A percentile compares a stretch with the other conserved stretches of the same genome.
Evolutionary conservation across 2,113 vertebrate genomes (phyloP).

Genomic region (Nycticebus coucang): DNA sequence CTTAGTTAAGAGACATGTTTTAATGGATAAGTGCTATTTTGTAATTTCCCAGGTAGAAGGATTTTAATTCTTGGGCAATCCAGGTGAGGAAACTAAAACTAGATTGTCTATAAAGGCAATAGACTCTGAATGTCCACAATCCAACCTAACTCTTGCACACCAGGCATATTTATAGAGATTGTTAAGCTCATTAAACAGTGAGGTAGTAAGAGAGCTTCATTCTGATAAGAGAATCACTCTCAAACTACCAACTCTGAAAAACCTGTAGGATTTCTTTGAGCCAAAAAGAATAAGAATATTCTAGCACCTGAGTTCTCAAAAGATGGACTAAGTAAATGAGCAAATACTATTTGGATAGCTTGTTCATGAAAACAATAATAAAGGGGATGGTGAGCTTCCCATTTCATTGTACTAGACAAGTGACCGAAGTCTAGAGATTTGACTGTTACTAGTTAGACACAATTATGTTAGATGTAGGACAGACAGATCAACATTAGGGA

Average conservation of each 20-base stretch:
- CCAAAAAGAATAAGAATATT: constrained; percentile 2
- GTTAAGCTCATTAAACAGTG: background rate
- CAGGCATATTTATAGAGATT: background rate
- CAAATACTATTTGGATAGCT: background rate
- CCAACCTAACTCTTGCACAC: background rate
- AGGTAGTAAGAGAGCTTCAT: background rate
- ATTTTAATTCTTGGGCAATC: background rate
- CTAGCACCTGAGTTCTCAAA: background rate
- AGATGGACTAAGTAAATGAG: background rate
- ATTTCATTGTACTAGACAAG: background rate
- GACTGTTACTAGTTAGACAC: background rate
- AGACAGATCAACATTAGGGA: no score
- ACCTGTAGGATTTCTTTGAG: background rate
- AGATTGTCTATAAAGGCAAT: background rate
- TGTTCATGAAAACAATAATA: background rate
- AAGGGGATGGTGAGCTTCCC: background rate
- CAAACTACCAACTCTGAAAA: background rate
- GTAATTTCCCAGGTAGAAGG: background rate
- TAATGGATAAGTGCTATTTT: background rate
- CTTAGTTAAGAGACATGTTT: background rate
- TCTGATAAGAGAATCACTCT: background rate
- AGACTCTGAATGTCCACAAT: background rate
- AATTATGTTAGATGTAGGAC: background rate
- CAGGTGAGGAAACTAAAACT: constrained; percentile 37
- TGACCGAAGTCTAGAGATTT: background rate